Percentiles rank a stretch among this genome's conserved stretches.
Evolutionary conservation across 2,113 vertebrate species (phyloP).

Genomic region (Phocoena sinus): DNA sequence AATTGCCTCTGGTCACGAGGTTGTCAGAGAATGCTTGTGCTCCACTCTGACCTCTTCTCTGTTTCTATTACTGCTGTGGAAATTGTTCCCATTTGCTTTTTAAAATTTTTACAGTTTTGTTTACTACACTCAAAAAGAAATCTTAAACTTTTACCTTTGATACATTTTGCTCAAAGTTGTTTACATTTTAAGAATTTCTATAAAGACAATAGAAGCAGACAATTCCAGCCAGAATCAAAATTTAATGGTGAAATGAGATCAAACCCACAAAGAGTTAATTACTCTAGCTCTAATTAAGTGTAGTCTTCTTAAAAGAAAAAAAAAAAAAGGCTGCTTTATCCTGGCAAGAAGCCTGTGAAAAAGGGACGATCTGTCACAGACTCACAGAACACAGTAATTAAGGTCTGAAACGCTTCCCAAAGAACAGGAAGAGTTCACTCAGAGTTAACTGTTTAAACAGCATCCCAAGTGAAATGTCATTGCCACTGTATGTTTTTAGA

Average conservation of each 20-base stretch:
- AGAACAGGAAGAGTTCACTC: slow-evolving; percentile 71
- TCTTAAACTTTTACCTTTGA: not conserved
- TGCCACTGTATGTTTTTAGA: slow-evolving; percentile 65
- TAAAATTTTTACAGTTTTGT: slow-evolving; percentile 17
- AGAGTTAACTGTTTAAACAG: slow-evolving; percentile 77
- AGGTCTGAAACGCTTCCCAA: slow-evolving; percentile 77
- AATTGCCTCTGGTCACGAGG: not conserved
- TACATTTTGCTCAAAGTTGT: not conserved
- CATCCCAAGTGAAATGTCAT: slow-evolving; percentile 57
- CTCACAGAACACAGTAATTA: slow-evolving; percentile 79
- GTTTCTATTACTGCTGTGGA: not conserved
- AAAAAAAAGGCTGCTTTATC: slow-evolving; percentile 64
- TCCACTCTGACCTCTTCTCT: not conserved
- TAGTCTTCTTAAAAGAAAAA: slow-evolving; percentile 45
- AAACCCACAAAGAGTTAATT: slow-evolving; percentile 73
- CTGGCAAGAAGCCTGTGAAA: slow-evolving; percentile 75
- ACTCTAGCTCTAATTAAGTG: slow-evolving; percentile 76
- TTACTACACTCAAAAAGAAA: not conserved
- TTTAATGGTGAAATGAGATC: slow-evolving; percentile 48
- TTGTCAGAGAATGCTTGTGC: not conserved
- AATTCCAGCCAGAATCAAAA: slow-evolving; percentile 46
- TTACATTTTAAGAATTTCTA: slow-evolving; percentile 41
- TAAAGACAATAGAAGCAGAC: slow-evolving; percentile 7
- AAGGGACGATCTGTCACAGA: slow-evolving; percentile 77
- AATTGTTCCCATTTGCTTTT: not conserved